A percentile compares a stretch with the other conserved stretches of the same genome.
Conservation (phyloP, 1,140 invertebrate genomes). For the Agrypnia vestita region DNA sequence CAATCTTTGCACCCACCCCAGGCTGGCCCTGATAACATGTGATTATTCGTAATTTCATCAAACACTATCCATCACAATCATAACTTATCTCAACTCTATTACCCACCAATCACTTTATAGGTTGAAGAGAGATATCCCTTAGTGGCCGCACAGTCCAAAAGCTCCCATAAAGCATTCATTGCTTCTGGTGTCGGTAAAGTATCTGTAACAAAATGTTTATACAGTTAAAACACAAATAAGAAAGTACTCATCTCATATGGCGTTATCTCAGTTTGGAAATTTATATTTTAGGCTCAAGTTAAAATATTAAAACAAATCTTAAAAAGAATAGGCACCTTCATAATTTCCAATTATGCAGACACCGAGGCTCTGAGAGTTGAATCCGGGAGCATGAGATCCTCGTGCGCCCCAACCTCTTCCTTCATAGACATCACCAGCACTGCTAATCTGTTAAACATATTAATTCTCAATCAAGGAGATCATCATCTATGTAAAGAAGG, state of each 20-base stretch:
- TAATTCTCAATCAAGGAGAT: too few species aligned
- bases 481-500: too few species aligned
- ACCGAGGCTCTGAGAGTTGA: slow-evolving; percentile 74
- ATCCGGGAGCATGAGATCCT: slow-evolving; percentile 73
- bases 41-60: too few species aligned
- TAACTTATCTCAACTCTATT: background rate
- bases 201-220: background rate
- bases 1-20: background rate
- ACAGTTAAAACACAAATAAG: too few species aligned
- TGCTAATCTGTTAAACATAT: slow-evolving; percentile 72
- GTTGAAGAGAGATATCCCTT: slow-evolving; percentile 61
- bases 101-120: slow-evolving; percentile 64
- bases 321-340: slow-evolving; percentile 49
- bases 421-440: slow-evolving; percentile 76
- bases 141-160: slow-evolving; percentile 60
- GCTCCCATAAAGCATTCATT: slow-evolving; percentile 11
- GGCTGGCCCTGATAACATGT: background rate
- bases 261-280: too few species aligned
- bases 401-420: slow-evolving; percentile 76
- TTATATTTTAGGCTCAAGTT: too few species aligned
- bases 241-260: too few species aligned
- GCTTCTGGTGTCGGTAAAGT: background rate
- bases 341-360: slow-evolving; percentile 77
- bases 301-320: too few species aligned
- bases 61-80: background rate